Conservation (phyloP, 2,797 vertebrate species). For the Artibeus jamaicensis region DNA sequence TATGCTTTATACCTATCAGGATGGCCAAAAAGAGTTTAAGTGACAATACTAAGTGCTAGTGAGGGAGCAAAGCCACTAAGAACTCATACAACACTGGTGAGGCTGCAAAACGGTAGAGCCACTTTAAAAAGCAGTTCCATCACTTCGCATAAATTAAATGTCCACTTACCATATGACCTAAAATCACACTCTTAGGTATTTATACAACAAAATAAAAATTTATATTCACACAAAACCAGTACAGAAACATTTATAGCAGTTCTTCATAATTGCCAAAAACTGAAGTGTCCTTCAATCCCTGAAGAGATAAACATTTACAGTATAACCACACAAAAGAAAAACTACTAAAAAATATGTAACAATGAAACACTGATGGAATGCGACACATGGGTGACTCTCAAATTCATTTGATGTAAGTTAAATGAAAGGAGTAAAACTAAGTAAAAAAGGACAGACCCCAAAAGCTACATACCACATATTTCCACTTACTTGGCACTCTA, state of each 20-base stretch:
- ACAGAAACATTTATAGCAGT: neutral
- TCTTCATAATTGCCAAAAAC: neutral
- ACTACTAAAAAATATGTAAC: neutral
- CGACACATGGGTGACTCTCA: neutral
- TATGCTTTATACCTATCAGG: neutral
- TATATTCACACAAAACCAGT: neutral
- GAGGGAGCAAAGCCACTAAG: neutral
- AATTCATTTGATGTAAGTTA: neutral
- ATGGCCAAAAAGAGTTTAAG: neutral
- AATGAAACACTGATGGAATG: neutral
- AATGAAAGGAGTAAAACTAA: neutral
- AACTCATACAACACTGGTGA: neutral
- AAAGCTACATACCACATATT: neutral
- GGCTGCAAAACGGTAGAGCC: neutral
- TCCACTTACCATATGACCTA: neutral
- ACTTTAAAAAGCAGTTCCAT: neutral
- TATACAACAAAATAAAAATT: slow-evolving; percentile 2
- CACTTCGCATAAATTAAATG: neutral
- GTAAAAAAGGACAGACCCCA: neutral
- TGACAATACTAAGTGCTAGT: neutral
- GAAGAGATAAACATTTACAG: neutral
- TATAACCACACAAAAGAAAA: neutral
- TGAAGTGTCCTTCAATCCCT: neutral
- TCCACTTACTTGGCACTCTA: neutral
- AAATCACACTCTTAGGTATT: neutral